phyloP scores from a whole-genome alignment of 2,797 vertebrate genomes.

The Cossypha caffra region DNA sequence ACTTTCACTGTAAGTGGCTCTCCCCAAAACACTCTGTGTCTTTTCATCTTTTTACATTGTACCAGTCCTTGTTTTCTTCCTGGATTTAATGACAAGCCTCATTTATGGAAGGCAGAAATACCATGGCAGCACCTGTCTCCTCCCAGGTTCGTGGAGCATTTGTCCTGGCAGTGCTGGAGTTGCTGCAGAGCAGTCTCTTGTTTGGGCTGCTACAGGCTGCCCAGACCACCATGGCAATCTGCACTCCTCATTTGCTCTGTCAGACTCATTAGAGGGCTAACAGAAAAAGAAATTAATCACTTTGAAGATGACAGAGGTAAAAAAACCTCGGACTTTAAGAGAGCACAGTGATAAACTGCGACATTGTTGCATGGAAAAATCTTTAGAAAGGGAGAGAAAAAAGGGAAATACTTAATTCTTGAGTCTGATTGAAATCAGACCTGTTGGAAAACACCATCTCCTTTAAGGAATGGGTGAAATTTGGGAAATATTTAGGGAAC shows the following conservation, averaged over 20 bases:
- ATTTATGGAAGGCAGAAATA: constrained; percentile 2
- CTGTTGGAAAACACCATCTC: neutral
- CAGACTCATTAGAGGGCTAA: neutral
- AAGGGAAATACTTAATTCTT: neutral
- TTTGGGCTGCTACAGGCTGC: constrained; percentile 27
- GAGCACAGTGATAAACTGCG: neutral
- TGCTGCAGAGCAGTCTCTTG: neutral
- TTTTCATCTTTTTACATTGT: neutral
- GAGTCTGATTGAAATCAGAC: neutral
- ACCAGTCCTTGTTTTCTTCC: constrained; percentile 35
- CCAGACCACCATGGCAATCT: constrained; percentile 16
- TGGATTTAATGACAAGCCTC: constrained; percentile 29
- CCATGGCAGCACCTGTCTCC: constrained; percentile 48
- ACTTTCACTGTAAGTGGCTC: neutral
- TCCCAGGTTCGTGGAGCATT: neutral
- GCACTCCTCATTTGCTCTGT: neutral
- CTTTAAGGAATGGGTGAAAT: neutral
- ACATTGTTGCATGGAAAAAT: neutral
- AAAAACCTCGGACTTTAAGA: neutral
- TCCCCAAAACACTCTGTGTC: neutral
- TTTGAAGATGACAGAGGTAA: neutral
- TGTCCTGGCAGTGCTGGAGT: neutral
- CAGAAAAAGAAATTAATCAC: neutral
- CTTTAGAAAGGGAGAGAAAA: neutral
- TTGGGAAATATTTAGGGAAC: neutral